phyloP scores from a whole-genome alignment of 2,888 invertebrate genomes.

The Athripsodes cinereus region DNA sequence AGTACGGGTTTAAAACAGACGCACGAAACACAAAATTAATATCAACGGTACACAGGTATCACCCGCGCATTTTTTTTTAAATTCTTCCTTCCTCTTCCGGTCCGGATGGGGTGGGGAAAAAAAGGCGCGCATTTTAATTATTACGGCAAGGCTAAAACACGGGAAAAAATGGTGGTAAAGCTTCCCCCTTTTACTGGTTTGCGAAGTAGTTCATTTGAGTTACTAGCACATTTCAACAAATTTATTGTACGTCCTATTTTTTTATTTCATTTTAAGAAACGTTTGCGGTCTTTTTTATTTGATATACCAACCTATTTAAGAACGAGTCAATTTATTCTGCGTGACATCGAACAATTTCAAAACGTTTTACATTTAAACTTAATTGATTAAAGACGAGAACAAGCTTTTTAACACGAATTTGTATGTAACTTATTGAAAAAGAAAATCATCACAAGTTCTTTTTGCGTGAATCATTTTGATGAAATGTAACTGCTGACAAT shows the following conservation, averaged over 20 bases:
- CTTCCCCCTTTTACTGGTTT: background rate
- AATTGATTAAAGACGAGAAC: too few relatives aligned
- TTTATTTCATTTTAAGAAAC: background rate
- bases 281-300: background rate
- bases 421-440: too few relatives aligned
- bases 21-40: background rate
- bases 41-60: background rate
- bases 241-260: background rate
- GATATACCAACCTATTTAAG: background rate
- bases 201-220: background rate
- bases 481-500: too few relatives aligned
- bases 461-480: too few relatives aligned
- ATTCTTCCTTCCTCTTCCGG: constrained; percentile 2
- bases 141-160: background rate
- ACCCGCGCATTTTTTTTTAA: background rate
- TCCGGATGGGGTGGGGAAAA: background rate
- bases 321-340: background rate
- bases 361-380: background rate
- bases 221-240: constrained; percentile 1
- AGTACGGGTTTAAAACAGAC: too few relatives aligned
- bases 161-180: background rate
- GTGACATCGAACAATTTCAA: background rate
- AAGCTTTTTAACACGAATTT: too few relatives aligned
- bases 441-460: too few relatives aligned
- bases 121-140: background rate